Evolutionary conservation across 92 coral and sea anemone genomes (phyloP).

Genomic region (Siderastrea radians): DNA sequence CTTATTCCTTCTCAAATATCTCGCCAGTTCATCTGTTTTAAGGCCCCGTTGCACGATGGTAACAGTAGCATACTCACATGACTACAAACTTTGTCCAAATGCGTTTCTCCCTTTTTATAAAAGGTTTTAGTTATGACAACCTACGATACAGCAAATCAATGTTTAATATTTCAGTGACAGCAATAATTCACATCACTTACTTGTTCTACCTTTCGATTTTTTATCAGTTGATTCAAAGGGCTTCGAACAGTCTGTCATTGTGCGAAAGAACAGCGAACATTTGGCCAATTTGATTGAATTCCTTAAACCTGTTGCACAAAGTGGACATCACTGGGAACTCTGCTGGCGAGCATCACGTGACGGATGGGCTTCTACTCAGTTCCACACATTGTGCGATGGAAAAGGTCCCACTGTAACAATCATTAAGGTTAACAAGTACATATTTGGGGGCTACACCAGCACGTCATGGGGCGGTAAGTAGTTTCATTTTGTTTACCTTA

Average conservation of each 20-base stretch:
- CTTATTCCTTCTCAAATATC: no score
- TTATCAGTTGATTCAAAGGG: not conserved
- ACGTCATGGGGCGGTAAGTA: not conserved
- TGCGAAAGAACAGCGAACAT: not conserved
- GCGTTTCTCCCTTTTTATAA: no score
- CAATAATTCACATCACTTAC: no score
- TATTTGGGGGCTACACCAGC: conserved; percentile 9
- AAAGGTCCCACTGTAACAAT: not conserved
- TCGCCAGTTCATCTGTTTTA: no score
- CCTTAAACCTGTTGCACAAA: not conserved
- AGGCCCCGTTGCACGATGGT: no score
- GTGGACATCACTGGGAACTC: not conserved
- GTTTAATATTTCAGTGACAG: no score
- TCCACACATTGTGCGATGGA: not conserved
- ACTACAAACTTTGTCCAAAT: no score
- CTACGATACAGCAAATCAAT: no score
- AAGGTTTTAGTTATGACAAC: no score
- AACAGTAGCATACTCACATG: no score
- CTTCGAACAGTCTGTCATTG: not conserved
- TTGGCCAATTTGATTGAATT: not conserved
- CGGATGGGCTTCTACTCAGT: not conserved
- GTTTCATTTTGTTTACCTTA: no score
- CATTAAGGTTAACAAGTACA: not conserved
- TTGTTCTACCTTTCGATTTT: no score
- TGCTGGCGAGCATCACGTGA: conserved; percentile 2